Evolutionary conservation across 2,888 invertebrate genomes (phyloP).

Genomic region (Copidosoma aretas): DNA sequence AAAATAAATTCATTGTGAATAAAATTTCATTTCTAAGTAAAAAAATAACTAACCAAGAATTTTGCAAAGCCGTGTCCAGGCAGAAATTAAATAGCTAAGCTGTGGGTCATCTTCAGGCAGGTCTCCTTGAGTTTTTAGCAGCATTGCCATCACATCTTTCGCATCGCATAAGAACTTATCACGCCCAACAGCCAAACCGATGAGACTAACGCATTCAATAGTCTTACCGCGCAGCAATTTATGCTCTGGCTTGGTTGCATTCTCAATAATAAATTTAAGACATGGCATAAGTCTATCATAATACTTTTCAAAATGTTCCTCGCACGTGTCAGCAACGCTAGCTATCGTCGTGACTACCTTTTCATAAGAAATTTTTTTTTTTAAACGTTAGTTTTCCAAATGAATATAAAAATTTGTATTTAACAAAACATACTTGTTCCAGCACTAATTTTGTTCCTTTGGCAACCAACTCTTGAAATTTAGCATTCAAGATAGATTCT

Average conservation of each 20-base stretch:
- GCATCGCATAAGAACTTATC: constrained; percentile 91
- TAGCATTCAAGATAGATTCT: constrained; percentile 85
- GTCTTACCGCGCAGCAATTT: constrained; percentile 95
- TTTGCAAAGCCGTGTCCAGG: constrained; percentile 99
- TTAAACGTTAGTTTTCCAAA: too few species aligned
- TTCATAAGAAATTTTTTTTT: constrained; percentile 19
- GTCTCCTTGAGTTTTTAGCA: constrained; percentile 88
- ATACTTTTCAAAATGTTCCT: constrained; percentile 92
- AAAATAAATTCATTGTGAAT: constrained; percentile 7
- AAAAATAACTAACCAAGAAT: constrained; percentile 70
- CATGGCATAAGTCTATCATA: constrained; percentile 92
- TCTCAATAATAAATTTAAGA: constrained; percentile 95
- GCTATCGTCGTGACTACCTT: constrained; percentile 95
- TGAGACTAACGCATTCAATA: constrained; percentile 98
- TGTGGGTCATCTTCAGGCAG: constrained; percentile 95
- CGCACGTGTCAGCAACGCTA: constrained; percentile 97
- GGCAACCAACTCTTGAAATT: constrained; percentile 93
- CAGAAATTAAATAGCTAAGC: constrained; percentile 96
- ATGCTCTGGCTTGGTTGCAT: constrained; percentile 86
- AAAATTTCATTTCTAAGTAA: constrained; percentile 9
- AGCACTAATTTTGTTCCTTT: constrained; percentile 94
- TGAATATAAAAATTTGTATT: constrained; percentile 7
- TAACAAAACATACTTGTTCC: constrained; percentile 73
- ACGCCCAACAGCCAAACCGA: constrained; percentile 85
- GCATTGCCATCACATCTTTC: constrained; percentile 93